Evolutionary conservation across 2,888 invertebrate genomes (phyloP).

Genomic region (Megamerina dolium): DNA sequence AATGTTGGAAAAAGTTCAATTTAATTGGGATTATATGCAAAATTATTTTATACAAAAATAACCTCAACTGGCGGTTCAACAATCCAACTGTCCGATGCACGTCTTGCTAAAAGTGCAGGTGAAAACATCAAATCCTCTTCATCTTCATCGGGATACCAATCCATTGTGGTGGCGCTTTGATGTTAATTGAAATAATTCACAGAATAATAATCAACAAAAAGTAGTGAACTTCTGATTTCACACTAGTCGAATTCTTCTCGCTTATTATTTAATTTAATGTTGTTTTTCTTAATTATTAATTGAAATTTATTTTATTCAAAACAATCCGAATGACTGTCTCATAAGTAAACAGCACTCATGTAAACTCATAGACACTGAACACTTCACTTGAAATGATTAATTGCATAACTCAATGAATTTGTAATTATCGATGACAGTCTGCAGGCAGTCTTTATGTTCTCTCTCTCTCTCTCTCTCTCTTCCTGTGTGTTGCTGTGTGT

Average conservation of each 20-base stretch:
- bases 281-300: not conserved
- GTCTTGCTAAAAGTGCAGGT: slow-evolving; percentile 76
- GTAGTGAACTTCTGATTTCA: not conserved
- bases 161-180: slow-evolving; percentile 55
- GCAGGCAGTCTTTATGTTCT: too few relatives aligned
- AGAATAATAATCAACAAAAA: too few relatives aligned
- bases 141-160: slow-evolving; percentile 75
- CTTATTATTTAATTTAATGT: not conserved
- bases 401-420: too few relatives aligned
- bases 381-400: too few relatives aligned
- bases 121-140: slow-evolving; percentile 83
- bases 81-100: slow-evolving; percentile 87
- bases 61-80: slow-evolving; percentile 81
- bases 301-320: too few relatives aligned
- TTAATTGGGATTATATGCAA: not conserved
- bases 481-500: too few relatives aligned
- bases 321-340: too few relatives aligned
- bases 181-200: not conserved
- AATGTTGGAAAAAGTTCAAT: slow-evolving; percentile 3
- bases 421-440: too few relatives aligned
- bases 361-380: too few relatives aligned
- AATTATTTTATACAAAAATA: not conserved
- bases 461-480: too few relatives aligned
- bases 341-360: too few relatives aligned
- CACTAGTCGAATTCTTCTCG: too few relatives aligned